These are phyloP conservation scores for Delphinapterus leucas DNA, from an alignment of 2,113 vertebrate species.

Conservation along the genomic window DNA sequence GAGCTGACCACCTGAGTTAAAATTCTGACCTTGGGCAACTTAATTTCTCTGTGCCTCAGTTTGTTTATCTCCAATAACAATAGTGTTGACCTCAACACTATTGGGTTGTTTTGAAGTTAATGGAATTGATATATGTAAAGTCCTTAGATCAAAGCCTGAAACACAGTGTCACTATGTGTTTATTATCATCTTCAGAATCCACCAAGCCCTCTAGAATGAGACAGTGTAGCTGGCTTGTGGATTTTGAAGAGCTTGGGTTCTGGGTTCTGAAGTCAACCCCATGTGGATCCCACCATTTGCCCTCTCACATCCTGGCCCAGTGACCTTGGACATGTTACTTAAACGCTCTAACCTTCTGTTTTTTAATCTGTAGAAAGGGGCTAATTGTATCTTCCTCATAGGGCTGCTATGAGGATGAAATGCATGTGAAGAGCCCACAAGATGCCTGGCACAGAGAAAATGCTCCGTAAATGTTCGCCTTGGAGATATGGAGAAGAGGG, in stretches of 20 bases:
- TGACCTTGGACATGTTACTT: neutral
- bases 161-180: neutral
- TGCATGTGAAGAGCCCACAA: neutral
- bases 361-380: neutral
- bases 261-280: neutral
- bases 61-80: neutral
- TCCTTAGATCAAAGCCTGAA: conserved; percentile 6
- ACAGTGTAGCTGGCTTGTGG: accelerated
- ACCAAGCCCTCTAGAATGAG: neutral
- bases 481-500: neutral
- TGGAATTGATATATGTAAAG: neutral
- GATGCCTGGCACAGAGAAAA: neutral
- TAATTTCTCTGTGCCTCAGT: neutral
- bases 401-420: neutral
- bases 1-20: neutral
- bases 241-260: neutral
- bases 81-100: neutral
- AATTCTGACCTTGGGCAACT: neutral
- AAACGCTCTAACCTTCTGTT: neutral
- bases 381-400: neutral
- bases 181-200: neutral
- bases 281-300: neutral
- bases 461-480: neutral
- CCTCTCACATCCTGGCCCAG: neutral
- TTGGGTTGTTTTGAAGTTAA: neutral